Percentiles rank a stretch among this genome's conserved stretches.
phyloP scores from a whole-genome alignment of 1,140 invertebrate species.

The Scaptomyza hsui region DNA sequence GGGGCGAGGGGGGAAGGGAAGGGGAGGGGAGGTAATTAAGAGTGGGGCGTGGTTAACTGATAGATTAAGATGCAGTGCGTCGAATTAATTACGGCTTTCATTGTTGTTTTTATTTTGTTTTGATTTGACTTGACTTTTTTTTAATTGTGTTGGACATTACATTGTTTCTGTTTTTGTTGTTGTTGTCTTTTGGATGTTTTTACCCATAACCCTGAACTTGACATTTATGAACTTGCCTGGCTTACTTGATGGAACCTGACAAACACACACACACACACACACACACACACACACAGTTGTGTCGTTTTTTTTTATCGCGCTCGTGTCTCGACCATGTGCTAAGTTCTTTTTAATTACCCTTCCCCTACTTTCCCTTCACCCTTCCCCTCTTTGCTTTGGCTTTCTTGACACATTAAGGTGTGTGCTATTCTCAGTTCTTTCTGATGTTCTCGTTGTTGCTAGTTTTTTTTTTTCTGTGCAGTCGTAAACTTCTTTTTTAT shows the following conservation, averaged over 20 bases:
- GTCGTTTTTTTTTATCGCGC: constrained; percentile 22
- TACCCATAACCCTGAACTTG: constrained; percentile 69
- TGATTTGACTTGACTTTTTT: too few relatives aligned
- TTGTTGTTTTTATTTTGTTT: constrained; percentile 35
- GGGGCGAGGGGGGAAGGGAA: not conserved
- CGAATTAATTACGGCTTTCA: constrained; percentile 72
- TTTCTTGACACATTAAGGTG: constrained; percentile 10
- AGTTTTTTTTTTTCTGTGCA: constrained; percentile 16
- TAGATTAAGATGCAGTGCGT: constrained; percentile 63
- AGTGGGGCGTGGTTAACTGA: constrained; percentile 10
- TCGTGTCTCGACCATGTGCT: constrained; percentile 60
- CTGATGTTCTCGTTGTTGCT: constrained; percentile 7
- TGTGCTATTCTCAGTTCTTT: not conserved
- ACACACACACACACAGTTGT: not conserved
- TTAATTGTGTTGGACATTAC: constrained; percentile 6
- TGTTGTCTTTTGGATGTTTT: constrained; percentile 31
- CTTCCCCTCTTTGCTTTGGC: not conserved
- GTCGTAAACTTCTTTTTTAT: constrained; percentile 50
- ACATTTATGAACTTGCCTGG: constrained; percentile 63
- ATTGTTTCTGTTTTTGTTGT: constrained; percentile 27
- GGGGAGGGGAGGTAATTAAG: not conserved
- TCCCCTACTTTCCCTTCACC: not conserved
- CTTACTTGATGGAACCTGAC: not conserved
- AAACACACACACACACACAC: too few relatives aligned
- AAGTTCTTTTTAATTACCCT: constrained; percentile 74